phyloP scores from a whole-genome alignment of 2,113 vertebrate species.

The Dissostichus mawsoni region DNA sequence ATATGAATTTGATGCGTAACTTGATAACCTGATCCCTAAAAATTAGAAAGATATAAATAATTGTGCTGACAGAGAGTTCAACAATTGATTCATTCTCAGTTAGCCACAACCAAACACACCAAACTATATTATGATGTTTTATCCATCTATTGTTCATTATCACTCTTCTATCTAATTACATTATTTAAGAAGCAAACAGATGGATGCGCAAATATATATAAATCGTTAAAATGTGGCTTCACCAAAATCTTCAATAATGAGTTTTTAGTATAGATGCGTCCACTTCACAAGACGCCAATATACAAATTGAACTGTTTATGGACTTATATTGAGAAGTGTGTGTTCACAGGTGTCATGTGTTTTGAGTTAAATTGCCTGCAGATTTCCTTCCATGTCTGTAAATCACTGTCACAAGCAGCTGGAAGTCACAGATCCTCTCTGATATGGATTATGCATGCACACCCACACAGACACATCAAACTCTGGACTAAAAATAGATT shows the following conservation, averaged over 20 bases:
- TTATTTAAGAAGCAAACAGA: not conserved
- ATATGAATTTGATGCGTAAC: not conserved
- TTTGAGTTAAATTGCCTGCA: not conserved
- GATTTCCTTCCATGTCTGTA: not conserved
- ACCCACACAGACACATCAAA: slow-evolving; percentile 26
- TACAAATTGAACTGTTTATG: not conserved
- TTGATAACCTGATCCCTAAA: not conserved
- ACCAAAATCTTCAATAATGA: not conserved
- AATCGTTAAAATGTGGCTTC: not conserved
- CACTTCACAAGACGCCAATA: not conserved
- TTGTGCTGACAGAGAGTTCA: too few relatives aligned
- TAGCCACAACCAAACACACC: not conserved
- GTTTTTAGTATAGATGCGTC: not conserved
- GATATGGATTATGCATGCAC: slow-evolving; percentile 21
- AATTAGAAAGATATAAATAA: not conserved
- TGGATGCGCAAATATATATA: not conserved
- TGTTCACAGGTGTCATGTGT: not conserved
- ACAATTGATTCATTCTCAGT: not conserved
- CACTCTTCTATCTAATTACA: not conserved
- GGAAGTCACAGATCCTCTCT: slow-evolving; percentile 17
- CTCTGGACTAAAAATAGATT: slow-evolving; percentile 45
- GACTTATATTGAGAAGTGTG: not conserved
- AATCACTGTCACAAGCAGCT: slow-evolving; percentile 11
- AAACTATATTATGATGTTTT: not conserved
- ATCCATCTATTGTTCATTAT: not conserved